A percentile compares a stretch with the other conserved stretches of the same genome.
These are phyloP conservation scores for Clarias macrocephalus DNA, from an alignment of 2,113 vertebrate species.

Conservation along the genomic window DNA sequence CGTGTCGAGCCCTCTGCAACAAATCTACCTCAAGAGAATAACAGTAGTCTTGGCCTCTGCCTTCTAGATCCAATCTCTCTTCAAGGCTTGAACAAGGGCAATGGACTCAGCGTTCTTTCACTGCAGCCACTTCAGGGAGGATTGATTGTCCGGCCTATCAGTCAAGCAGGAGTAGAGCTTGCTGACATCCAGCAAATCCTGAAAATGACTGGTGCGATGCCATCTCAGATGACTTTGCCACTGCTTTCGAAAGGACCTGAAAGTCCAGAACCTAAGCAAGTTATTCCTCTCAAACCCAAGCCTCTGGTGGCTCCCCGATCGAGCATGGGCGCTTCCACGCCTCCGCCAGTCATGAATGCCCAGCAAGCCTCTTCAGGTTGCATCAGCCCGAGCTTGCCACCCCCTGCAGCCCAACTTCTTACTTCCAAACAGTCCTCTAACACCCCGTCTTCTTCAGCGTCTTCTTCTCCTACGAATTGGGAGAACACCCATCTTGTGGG, in stretches of 20 bases:
- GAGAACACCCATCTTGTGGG: conserved; percentile 77
- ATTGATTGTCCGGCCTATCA: conserved; percentile 79
- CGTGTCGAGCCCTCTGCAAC: conserved; percentile 82
- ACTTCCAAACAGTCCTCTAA: conserved; percentile 73
- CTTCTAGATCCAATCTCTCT: conserved; percentile 81
- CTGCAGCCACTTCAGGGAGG: conserved; percentile 89
- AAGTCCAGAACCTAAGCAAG: conserved; percentile 79
- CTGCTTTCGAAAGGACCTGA: conserved; percentile 84
- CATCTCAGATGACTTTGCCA: conserved; percentile 86
- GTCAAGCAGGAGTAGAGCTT: conserved; percentile 82
- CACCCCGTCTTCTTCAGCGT: conserved; percentile 64
- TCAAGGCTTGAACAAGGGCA: conserved; percentile 81
- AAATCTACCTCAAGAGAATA: conserved; percentile 87
- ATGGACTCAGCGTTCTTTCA: conserved; percentile 82
- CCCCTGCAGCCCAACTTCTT: conserved; percentile 78
- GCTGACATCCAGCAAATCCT: conserved; percentile 97
- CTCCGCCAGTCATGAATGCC: conserved; percentile 85
- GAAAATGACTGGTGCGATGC: conserved; percentile 85
- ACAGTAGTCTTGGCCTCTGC: conserved; percentile 78
- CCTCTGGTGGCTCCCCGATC: conserved; percentile 86
- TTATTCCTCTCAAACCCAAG: conserved; percentile 92
- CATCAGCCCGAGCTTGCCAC: conserved; percentile 89
- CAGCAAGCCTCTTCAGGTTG: conserved; percentile 93
- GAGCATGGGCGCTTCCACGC: conserved; percentile 84
- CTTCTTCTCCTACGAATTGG: conserved; percentile 60